Percentiles rank a stretch among this genome's conserved stretches.
Evolutionary conservation across 2,797 vertebrate genomes (phyloP).

Genomic region (Ceyx erithaca): DNA sequence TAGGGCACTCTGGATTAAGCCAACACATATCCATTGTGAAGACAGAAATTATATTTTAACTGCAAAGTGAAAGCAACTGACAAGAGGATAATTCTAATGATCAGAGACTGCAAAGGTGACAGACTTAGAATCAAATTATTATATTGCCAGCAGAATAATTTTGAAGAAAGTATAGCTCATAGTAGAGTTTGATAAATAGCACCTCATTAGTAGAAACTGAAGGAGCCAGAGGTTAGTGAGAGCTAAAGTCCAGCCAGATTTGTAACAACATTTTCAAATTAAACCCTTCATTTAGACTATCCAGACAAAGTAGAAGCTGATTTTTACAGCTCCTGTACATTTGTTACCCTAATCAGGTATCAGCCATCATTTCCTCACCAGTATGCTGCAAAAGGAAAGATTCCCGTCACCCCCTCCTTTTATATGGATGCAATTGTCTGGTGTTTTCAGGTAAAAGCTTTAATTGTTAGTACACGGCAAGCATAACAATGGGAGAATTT

Average conservation of each 20-base stretch:
- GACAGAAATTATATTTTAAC: slow-evolving; percentile 36
- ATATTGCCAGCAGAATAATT: background rate
- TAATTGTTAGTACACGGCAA: slow-evolving; percentile 42
- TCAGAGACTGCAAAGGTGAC: background rate
- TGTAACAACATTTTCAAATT: slow-evolving; percentile 29
- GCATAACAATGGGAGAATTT: slow-evolving; percentile 14
- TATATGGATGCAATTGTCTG: background rate
- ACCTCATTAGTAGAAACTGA: slow-evolving; percentile 31
- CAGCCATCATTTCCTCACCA: background rate
- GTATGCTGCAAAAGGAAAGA: background rate
- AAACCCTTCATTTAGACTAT: slow-evolving; percentile 20
- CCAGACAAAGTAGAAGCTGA: background rate
- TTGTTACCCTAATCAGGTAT: slow-evolving; percentile 24
- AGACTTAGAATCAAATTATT: slow-evolving; percentile 1
- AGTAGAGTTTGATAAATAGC: slow-evolving; percentile 39
- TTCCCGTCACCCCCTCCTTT: background rate
- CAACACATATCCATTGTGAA: background rate
- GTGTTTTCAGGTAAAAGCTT: slow-evolving; percentile 41
- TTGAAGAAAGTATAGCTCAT: background rate
- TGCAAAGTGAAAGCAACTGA: background rate
- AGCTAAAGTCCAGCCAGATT: slow-evolving; percentile 30
- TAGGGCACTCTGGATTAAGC: background rate
- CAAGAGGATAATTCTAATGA: slow-evolving; percentile 21
- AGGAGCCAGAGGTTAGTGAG: slow-evolving; percentile 33
- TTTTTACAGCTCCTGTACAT: background rate